A percentile compares a stretch with the other conserved stretches of the same genome.
These are phyloP conservation scores for Tenodera sinensis DNA, from an alignment of 2,888 invertebrate species.

Conservation along the genomic window DNA sequence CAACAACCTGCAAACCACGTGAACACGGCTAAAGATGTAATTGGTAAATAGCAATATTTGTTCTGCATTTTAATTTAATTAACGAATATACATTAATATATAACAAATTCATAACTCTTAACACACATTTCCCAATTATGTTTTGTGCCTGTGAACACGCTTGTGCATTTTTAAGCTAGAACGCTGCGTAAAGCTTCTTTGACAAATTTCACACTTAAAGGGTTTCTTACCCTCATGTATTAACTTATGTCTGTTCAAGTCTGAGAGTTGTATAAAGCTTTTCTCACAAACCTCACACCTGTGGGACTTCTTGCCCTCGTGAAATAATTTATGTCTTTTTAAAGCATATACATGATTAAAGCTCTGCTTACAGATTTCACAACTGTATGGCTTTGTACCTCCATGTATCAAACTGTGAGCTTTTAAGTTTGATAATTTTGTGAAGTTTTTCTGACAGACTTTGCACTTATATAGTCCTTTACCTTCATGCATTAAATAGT, in stretches of 20 bases:
- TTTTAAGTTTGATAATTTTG: neutral
- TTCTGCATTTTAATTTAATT: too few relatives aligned
- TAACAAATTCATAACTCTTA: too few relatives aligned
- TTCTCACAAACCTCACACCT: neutral
- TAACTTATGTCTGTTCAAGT: neutral
- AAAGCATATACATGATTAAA: neutral
- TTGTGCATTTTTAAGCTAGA: too few relatives aligned
- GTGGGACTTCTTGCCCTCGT: neutral
- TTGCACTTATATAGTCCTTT: neutral
- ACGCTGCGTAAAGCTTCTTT: neutral
- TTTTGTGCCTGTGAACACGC: too few relatives aligned
- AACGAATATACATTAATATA: too few relatives aligned
- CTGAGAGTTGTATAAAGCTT: neutral
- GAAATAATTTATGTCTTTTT: neutral
- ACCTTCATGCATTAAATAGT: neutral
- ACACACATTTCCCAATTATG: too few relatives aligned
- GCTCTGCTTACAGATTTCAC: neutral
- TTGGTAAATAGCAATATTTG: too few relatives aligned
- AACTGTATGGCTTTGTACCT: neutral
- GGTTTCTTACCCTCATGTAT: neutral
- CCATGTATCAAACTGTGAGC: neutral
- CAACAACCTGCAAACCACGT: too few relatives aligned
- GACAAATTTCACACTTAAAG: neutral
- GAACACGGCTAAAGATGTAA: too few relatives aligned
- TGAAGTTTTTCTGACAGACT: neutral